Conservation (phyloP, 2,888 invertebrate genomes). For the Melanostoma mellinum region DNA sequence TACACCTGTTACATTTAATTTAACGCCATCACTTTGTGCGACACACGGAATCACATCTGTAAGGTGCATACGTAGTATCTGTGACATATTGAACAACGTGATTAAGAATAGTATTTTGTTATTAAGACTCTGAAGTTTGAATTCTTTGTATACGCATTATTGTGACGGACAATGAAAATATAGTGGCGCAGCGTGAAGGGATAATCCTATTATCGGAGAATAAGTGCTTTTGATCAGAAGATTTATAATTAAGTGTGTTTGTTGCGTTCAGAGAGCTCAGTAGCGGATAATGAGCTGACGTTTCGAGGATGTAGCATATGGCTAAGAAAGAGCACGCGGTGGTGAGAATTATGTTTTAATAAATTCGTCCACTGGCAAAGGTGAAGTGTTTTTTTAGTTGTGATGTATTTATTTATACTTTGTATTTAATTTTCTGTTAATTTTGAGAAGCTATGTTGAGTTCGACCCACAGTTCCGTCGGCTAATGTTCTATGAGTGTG, state of each 20-base stretch:
- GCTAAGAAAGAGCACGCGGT: constrained; percentile 34
- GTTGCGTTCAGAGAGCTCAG: constrained; percentile 20
- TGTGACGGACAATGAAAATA: constrained; percentile 32
- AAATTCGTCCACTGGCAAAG: too few relatives aligned
- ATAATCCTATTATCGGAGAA: constrained; percentile 71
- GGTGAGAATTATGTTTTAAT: constrained; percentile 2
- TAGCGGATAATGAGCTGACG: constrained; percentile 35
- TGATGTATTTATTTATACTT: too few relatives aligned
- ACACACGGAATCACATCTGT: constrained; percentile 30
- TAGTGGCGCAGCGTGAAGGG: constrained; percentile 47
- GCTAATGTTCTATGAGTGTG: too few relatives aligned
- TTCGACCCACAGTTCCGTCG: too few relatives aligned
- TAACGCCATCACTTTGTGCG: constrained; percentile 24
- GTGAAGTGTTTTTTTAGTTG: too few relatives aligned
- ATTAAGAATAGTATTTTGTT: constrained; percentile 74
- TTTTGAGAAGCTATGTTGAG: too few relatives aligned
- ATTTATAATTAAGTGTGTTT: constrained; percentile 5
- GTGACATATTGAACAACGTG: constrained; percentile 75
- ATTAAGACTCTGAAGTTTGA: constrained; percentile 69
- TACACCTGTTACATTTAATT: constrained; percentile 70
- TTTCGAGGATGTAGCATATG: constrained; percentile 58
- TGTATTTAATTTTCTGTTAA: too few relatives aligned
- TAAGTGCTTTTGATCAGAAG: constrained; percentile 60
- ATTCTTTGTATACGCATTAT: constrained; percentile 32
- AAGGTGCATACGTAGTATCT: constrained; percentile 60